These are phyloP conservation scores for Rhadina sibilatrix DNA, from an alignment of 2,113 vertebrate genomes.

Conservation along the genomic window DNA sequence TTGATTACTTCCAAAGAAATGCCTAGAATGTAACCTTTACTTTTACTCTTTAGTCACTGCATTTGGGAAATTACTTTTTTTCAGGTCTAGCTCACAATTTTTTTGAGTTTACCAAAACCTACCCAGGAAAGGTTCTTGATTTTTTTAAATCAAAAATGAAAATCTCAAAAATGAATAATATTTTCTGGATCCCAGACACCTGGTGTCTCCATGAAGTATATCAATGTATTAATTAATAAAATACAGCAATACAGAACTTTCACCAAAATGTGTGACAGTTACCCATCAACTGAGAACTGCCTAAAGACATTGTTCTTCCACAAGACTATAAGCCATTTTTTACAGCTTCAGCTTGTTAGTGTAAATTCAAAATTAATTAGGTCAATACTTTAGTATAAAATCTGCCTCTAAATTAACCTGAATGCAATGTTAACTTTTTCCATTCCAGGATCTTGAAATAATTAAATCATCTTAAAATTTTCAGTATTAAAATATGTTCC, in stretches of 20 bases:
- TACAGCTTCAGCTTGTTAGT: not conserved
- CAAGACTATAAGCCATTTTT: not conserved
- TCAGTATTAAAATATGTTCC: not conserved
- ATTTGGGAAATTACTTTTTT: not conserved
- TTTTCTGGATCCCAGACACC: not conserved
- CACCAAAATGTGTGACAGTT: not conserved
- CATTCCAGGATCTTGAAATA: not conserved
- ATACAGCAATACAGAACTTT: not conserved
- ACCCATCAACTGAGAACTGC: not conserved
- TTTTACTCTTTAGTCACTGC: not conserved
- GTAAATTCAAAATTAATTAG: not conserved
- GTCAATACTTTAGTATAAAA: not conserved
- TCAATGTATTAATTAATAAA: not conserved
- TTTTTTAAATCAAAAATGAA: not conserved
- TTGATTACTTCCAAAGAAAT: not conserved
- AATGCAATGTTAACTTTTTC: not conserved
- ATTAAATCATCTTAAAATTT: not conserved
- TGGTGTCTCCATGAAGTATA: not conserved
- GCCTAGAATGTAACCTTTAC: not conserved
- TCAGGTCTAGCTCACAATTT: not conserved
- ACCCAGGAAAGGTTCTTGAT: not conserved
- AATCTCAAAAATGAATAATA: not conserved
- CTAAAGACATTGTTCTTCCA: not conserved
- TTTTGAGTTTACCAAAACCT: not conserved
- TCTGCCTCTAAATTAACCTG: not conserved